A percentile compares a stretch with the other conserved stretches of the same genome.
These are phyloP conservation scores for Intellagama lesueurii DNA, from an alignment of 2,797 vertebrate species.

Conservation along the genomic window DNA sequence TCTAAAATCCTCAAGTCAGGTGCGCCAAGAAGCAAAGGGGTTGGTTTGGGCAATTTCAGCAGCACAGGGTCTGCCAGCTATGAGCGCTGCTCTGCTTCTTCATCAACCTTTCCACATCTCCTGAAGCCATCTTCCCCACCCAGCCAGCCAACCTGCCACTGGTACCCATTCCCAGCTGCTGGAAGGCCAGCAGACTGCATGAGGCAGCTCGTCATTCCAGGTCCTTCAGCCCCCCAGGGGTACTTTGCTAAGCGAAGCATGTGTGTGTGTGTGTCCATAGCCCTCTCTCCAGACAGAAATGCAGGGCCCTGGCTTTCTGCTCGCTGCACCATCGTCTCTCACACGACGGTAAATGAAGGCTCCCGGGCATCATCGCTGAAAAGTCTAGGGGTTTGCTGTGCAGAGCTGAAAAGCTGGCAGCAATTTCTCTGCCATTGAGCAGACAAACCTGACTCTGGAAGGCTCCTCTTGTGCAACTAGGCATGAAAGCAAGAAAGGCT, in stretches of 20 bases:
- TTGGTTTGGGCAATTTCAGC: not conserved
- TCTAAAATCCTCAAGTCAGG: not conserved
- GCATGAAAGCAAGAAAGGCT: not conserved
- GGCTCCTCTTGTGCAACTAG: rapidly evolving
- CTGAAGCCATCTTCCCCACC: too few species aligned
- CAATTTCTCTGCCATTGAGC: not conserved
- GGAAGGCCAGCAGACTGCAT: not conserved
- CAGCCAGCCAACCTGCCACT: not conserved
- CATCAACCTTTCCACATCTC: not conserved
- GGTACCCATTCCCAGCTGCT: not conserved
- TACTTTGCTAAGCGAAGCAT: not conserved
- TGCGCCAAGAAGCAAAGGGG: not conserved
- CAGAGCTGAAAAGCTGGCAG: constrained; percentile 27
- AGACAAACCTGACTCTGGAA: not conserved
- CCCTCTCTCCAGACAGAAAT: not conserved
- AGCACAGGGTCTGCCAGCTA: constrained; percentile 21
- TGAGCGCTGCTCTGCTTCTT: constrained; percentile 24
- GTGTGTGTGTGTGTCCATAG: not conserved
- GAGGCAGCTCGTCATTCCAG: too few species aligned
- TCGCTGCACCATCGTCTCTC: not conserved
- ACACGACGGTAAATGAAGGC: constrained; percentile 27
- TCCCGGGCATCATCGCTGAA: constrained; percentile 5
- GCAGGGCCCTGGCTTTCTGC: not conserved
- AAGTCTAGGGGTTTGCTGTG: constrained; percentile 22
- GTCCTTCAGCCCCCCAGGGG: not conserved